Evolutionary conservation across 92 coral and sea anemone genomes (phyloP).

Genomic region (Pocillopora meandrina): DNA sequence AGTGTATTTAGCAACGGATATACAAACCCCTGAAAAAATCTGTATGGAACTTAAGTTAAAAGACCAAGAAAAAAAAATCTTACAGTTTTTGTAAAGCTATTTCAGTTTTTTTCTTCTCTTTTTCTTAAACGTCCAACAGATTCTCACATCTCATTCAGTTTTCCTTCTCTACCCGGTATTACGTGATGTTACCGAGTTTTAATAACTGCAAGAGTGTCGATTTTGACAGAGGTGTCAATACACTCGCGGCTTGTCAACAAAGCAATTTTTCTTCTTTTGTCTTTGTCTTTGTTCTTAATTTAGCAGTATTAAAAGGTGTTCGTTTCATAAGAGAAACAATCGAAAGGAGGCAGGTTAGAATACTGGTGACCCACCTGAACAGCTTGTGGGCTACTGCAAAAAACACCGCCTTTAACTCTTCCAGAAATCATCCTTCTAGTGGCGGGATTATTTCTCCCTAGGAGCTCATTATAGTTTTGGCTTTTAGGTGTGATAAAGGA

Average conservation of each 20-base stretch:
- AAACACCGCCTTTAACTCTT: constrained; percentile 7
- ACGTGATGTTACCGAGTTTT: background rate
- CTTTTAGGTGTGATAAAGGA: background rate
- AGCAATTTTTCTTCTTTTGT: background rate
- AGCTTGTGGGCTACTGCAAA: constrained; percentile 8
- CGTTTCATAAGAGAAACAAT: constrained; percentile 21
- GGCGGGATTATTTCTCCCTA: background rate
- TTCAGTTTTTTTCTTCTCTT: too few relatives aligned
- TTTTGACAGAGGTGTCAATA: constrained; percentile 19
- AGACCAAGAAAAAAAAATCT: background rate
- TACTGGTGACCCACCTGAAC: constrained; percentile 26
- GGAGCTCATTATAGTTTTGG: background rate
- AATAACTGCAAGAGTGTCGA: constrained; percentile 11
- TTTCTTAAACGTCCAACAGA: too few relatives aligned
- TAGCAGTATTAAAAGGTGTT: constrained; percentile 14
- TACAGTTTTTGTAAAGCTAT: too few relatives aligned
- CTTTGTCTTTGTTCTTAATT: constrained; percentile 12
- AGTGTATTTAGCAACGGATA: background rate
- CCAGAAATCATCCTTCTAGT: background rate
- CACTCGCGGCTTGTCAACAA: constrained; percentile 1
- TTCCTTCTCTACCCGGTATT: background rate
- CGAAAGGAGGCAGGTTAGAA: constrained; percentile 2
- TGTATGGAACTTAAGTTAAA: background rate
- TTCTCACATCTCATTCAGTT: too few relatives aligned
- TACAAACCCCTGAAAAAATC: background rate